Base-by-base conservation (phyloP, 2,113 vertebrate species). In the Corydoras maculifer region DNA sequence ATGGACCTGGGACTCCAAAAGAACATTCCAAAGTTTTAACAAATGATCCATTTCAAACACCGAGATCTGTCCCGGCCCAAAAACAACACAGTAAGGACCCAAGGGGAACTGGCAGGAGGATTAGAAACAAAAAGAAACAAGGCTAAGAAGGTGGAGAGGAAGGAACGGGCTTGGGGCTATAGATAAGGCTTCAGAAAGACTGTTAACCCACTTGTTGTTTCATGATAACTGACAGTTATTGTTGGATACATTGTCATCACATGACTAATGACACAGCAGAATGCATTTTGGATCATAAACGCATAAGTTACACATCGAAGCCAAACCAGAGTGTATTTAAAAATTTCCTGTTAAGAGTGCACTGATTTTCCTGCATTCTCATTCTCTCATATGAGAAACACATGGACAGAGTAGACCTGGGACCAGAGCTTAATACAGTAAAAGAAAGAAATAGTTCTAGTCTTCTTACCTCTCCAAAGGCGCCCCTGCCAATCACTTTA, bases 401-500 rank as follows among this genome's bases (percentile, higher is more conserved):
- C 35, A 43, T 43, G 35, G 35, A 43, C 35, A 0, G 35, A 5
- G 35, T 43, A 25, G 18, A 25, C 18, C 18, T 25, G 18, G 18
- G 18, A 25, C 18, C 18, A 25, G 18, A 25, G 18, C 18, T 25
- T 25, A 25, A 25, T 25, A 25, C 18, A 25, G 18, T 25, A 25
- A 1, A 25, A 25, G 18, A 25, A 25, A 25, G 18, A 25, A 25
- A 25, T 25, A 25, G 35, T 43, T 43, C 35, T 5, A 8, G 35
- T 43, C 7, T 4, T 4, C 35, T 83, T 76, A 90, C 89, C 87
- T 91, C 89, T 78, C 89, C 89, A 32, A 91, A 91, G 0, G 89
- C 89, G 72, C 89, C 89, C 72, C 89, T 79, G 70, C 89, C 89
- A 62, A 91, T 91, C 78, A 91, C 89, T 82, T 91, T 91, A 59